Percentiles rank a stretch among this genome's conserved stretches.
phyloP scores from a whole-genome alignment of 2,113 vertebrate species.

The Blennius ocellaris region DNA sequence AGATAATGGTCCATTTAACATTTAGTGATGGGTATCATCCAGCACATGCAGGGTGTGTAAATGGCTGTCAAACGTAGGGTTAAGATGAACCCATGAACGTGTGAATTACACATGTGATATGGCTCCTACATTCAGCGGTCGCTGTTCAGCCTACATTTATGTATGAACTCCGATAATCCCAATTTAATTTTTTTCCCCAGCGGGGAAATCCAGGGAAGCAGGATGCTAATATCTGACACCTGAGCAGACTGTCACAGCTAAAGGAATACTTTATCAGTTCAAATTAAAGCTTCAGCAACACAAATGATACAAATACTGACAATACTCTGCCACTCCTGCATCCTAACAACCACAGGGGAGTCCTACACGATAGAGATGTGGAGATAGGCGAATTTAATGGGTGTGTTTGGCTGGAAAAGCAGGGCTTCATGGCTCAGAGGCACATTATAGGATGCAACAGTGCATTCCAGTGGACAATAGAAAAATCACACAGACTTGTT shows the following conservation, averaged over 20 bases:
- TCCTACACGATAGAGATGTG: conserved; percentile 42
- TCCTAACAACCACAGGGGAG: conserved; percentile 58
- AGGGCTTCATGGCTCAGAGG: conserved; percentile 9
- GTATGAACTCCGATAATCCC: conserved; percentile 61
- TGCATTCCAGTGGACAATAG: conserved; percentile 64
- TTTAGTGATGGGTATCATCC: conserved; percentile 19
- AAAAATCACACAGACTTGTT: conserved; percentile 9
- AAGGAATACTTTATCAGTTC: conserved; percentile 54
- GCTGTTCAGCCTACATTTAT: conserved; percentile 58
- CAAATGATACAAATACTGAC: conserved; percentile 55
- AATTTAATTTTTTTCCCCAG: conserved; percentile 53
- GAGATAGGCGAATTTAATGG: conserved; percentile 53
- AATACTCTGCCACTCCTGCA: conserved; percentile 48
- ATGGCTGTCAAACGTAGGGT: conserved; percentile 12
- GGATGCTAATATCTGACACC: conserved; percentile 60
- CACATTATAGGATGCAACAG: conserved; percentile 70
- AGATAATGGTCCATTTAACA: background rate
- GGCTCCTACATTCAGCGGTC: conserved; percentile 2
- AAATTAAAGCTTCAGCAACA: conserved; percentile 52
- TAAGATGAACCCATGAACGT: conserved; percentile 41
- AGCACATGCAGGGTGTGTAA: conserved; percentile 13
- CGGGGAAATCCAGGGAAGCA: conserved; percentile 47
- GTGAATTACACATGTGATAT: conserved; percentile 39
- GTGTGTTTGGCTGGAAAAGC: conserved; percentile 46
- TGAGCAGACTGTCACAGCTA: conserved; percentile 39